Evolutionary conservation across 2,888 invertebrate species (phyloP), one percentile per base, ranked within the genome.

Genomic region (Norana najaformis): DNA sequence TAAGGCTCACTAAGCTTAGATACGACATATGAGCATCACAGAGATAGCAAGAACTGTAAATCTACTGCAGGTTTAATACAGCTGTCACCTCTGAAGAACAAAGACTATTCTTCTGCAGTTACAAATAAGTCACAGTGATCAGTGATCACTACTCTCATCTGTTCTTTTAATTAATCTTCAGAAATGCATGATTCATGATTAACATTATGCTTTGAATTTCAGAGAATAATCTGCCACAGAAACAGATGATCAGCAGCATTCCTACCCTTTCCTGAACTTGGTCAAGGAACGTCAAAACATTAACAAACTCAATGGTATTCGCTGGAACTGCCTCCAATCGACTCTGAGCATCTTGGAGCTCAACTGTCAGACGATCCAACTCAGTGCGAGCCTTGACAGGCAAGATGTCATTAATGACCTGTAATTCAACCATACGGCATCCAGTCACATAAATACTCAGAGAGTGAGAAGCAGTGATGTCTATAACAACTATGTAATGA

Each of bases 251-350:
- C 11, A 69, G n/a, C 69, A 69, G 69, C 8, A 69, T 69, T n/a
- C 91, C 20, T 83, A 90, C 91, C 88, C 91, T 83, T 41, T 90
- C 94, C 92, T 96, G 96, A 23, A 97, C 95, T 11, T 96, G 96
- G 90, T 97, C 97, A 89, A 97, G 94, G 95, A 97, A 96, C 88
- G 95, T 96, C 90, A 97, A 96, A 93, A 96, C 97, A 30, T 96
- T 96, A 0, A 97, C 97, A 93, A 96, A 96, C 92, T 97, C 97
- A 0, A 96, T 95, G 0, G 98, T 97, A 0, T 96, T 96, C 69
- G 96, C 95, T 0, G 98, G 97, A 90, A 96, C 96, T 36, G 96
- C 96, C 88, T 95, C 95, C 47, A 97, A 96, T 92, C 96, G 96
- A 16, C 95, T 95, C 91, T 96, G 96, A 20, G 97, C 96, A 37